Evolutionary conservation across 2,888 invertebrate genomes (phyloP).

Genomic region (Meganola albula): DNA sequence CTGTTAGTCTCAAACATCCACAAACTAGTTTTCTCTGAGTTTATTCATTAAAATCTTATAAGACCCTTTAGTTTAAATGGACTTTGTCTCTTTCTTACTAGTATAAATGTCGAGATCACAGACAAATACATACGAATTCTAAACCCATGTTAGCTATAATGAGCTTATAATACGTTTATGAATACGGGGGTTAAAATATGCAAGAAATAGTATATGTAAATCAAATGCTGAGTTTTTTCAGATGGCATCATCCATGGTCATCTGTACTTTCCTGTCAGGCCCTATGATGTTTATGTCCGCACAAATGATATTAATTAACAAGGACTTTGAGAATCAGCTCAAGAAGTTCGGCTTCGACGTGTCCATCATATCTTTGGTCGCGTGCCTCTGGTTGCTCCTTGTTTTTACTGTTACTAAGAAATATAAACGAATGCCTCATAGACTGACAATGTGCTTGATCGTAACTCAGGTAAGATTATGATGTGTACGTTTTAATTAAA

Average conservation of each 20-base stretch:
- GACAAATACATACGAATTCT: too few species aligned
- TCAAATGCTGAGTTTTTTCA: too few species aligned
- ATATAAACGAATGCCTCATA: constrained; percentile 87
- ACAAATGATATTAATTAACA: constrained; percentile 90
- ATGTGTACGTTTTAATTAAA: neutral
- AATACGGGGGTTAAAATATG: too few species aligned
- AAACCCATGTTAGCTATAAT: too few species aligned
- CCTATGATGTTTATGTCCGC: constrained; percentile 97
- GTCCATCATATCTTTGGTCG: constrained; percentile 86
- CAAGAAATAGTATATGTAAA: too few species aligned
- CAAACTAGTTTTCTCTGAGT: too few species aligned
- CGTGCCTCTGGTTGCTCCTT: constrained; percentile 86
- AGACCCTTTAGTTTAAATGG: too few species aligned
- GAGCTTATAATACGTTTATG: too few species aligned
- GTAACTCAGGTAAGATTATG: constrained; percentile 85
- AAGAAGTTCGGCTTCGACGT: constrained; percentile 89
- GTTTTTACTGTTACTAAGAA: constrained; percentile 86
- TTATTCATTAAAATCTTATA: too few species aligned
- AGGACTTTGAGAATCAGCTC: constrained; percentile 87
- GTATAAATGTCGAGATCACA: too few species aligned
- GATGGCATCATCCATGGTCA: constrained; percentile 96
- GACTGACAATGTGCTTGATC: constrained; percentile 86
- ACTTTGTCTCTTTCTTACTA: too few species aligned
- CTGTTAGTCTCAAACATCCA: too few species aligned
- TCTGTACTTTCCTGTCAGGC: constrained; percentile 95